phyloP scores from a whole-genome alignment of 35 echinoderm and acorn worm genomes.

The Acanthaster planci region DNA sequence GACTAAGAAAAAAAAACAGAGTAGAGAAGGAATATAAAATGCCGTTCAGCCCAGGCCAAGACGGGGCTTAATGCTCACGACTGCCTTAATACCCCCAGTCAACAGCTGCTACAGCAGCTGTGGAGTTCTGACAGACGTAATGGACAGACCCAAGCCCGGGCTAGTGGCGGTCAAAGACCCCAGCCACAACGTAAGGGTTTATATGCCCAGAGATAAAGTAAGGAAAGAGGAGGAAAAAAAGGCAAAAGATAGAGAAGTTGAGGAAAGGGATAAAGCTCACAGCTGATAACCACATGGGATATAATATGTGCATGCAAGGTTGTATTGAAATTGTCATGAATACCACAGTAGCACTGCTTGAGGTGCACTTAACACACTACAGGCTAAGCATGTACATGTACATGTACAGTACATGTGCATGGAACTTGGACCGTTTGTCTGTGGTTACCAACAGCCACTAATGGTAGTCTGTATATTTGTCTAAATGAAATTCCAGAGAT shows the following conservation, averaged over 20 bases:
- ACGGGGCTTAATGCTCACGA: conserved; percentile 27
- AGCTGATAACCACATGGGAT: conserved; percentile 8
- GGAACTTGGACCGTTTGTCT: too few relatives aligned
- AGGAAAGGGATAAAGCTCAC: not conserved
- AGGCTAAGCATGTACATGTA: too few relatives aligned
- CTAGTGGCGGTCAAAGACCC: conserved; percentile 20
- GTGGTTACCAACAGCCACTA: too few relatives aligned
- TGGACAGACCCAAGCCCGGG: not conserved
- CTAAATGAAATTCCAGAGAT: too few relatives aligned
- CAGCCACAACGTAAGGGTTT: not conserved
- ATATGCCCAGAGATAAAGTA: not conserved
- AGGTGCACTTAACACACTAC: not conserved
- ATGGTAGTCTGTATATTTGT: too few relatives aligned
- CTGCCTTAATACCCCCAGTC: conserved; percentile 20
- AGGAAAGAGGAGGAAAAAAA: too few relatives aligned
- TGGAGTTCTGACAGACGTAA: conserved; percentile 12
- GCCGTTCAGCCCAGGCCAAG: conserved; percentile 24
- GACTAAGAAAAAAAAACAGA: not conserved
- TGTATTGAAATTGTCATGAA: conserved; percentile 30
- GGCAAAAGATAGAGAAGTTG: not conserved
- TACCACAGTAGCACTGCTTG: not conserved
- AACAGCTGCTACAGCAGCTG: conserved; percentile 16
- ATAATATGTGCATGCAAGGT: not conserved
- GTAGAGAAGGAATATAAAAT: not conserved
- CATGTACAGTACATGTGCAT: too few relatives aligned